These are phyloP conservation scores for Delichon dasypus DNA, from an alignment of 2,797 vertebrate genomes.

Conservation along the genomic window DNA sequence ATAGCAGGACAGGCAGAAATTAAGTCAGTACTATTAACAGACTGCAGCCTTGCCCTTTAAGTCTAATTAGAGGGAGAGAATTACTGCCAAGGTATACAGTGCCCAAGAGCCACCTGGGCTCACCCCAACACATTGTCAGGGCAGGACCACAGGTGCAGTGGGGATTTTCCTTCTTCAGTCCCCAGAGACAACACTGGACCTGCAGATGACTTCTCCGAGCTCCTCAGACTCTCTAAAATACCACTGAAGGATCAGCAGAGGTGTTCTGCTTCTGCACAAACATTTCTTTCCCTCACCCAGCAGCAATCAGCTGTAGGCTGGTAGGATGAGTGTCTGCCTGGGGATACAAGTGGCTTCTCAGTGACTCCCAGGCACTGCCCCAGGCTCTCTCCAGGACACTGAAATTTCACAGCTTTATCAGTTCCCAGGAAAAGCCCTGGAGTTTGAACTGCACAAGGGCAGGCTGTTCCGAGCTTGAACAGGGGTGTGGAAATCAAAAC, in stretches of 20 bases:
- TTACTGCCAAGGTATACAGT: constrained; percentile 51
- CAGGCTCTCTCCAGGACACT: background rate
- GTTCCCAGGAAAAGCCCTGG: background rate
- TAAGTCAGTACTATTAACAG: constrained; percentile 68
- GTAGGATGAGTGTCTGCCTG: background rate
- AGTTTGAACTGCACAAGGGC: background rate
- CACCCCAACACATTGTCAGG: background rate
- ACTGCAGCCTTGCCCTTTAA: constrained; percentile 60
- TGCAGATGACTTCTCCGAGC: background rate
- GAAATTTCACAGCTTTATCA: background rate
- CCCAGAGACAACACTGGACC: background rate
- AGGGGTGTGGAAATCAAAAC: accelerated
- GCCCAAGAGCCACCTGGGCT: constrained; percentile 6
- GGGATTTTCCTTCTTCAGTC: background rate
- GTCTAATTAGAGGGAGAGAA: constrained; percentile 47
- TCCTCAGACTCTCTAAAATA: background rate
- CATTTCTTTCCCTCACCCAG: background rate
- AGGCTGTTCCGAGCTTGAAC: background rate
- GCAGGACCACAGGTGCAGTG: background rate
- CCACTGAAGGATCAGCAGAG: background rate
- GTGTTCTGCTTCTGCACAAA: background rate
- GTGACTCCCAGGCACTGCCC: background rate
- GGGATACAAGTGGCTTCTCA: background rate
- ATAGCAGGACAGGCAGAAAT: constrained; percentile 46
- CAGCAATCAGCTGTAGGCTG: background rate